Evolutionary conservation across 2,113 vertebrate genomes (phyloP).

Genomic region (Semnornis frantzii): DNA sequence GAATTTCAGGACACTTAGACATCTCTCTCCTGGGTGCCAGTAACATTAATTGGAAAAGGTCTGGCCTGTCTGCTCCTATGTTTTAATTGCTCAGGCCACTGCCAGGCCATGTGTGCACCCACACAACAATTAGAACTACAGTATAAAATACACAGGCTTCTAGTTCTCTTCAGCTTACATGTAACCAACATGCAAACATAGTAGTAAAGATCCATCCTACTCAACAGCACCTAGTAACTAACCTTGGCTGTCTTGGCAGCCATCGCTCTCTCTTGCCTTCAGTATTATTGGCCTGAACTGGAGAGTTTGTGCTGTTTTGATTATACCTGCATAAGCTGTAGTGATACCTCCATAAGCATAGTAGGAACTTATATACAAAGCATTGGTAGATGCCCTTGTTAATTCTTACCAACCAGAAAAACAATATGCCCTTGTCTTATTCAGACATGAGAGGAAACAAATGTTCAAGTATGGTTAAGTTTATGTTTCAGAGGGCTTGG

Average conservation of each 20-base stretch:
- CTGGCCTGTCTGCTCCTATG: background rate
- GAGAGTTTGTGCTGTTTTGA: background rate
- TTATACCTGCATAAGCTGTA: background rate
- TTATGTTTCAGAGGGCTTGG: background rate
- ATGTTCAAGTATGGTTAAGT: background rate
- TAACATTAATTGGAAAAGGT: background rate
- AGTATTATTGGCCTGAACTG: background rate
- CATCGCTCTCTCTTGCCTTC: background rate
- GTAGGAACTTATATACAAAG: background rate
- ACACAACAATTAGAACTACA: background rate
- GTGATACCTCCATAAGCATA: background rate
- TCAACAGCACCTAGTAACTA: background rate
- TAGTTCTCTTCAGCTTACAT: background rate
- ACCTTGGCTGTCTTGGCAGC: background rate
- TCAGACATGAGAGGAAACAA: background rate
- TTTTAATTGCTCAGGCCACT: background rate
- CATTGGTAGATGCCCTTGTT: background rate
- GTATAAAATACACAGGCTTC: background rate
- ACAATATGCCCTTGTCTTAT: background rate
- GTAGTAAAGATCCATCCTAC: background rate
- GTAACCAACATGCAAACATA: background rate
- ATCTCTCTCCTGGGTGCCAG: background rate
- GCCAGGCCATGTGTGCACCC: background rate
- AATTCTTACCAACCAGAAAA: background rate
- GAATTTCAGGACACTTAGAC: rapidly evolving